Evolutionary conservation across 2,888 invertebrate species (phyloP).

Genomic region (Archips crataeganus): DNA sequence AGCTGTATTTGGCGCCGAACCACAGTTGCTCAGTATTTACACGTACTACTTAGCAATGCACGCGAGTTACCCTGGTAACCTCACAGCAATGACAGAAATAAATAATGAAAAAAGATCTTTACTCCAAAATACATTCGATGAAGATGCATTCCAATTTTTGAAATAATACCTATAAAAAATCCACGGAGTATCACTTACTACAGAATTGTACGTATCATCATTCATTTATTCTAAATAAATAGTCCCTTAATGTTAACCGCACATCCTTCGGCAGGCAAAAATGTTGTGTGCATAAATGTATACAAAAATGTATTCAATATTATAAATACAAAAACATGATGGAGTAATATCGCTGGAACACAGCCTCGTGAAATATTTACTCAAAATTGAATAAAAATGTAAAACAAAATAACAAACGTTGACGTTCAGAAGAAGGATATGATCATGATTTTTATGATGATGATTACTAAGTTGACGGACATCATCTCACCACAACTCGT

Average conservation of each 20-base stretch:
- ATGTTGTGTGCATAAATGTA: slow-evolving; percentile 30
- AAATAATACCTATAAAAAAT: slow-evolving; percentile 37
- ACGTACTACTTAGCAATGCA: slow-evolving; percentile 38
- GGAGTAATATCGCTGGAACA: slow-evolving; percentile 26
- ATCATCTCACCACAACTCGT: slow-evolving; percentile 54
- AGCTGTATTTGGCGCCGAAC: slow-evolving; percentile 52
- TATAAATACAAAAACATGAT: slow-evolving; percentile 36
- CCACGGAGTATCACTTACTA: slow-evolving; percentile 35
- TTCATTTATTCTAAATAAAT: slow-evolving; percentile 68
- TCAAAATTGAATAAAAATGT: slow-evolving; percentile 29
- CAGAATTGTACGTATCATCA: slow-evolving; percentile 48
- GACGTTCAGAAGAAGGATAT: slow-evolving; percentile 48
- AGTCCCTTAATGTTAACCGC: slow-evolving; percentile 56
- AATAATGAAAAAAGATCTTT: slow-evolving; percentile 58
- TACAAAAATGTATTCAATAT: slow-evolving; percentile 38
- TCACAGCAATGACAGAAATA: slow-evolving; percentile 40
- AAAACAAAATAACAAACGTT: slow-evolving; percentile 27
- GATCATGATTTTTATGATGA: slow-evolving; percentile 28
- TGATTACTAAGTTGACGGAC: slow-evolving; percentile 24
- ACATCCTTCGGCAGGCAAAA: slow-evolving; percentile 53
- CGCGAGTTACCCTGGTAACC: slow-evolving; percentile 10
- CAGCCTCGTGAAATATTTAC: slow-evolving; percentile 21
- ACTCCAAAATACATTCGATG: slow-evolving; percentile 54
- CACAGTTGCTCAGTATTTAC: slow-evolving; percentile 53
- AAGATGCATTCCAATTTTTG: slow-evolving; percentile 29